phyloP scores from a whole-genome alignment of 2,888 invertebrate genomes.

The Ischnus inquisitorius region DNA sequence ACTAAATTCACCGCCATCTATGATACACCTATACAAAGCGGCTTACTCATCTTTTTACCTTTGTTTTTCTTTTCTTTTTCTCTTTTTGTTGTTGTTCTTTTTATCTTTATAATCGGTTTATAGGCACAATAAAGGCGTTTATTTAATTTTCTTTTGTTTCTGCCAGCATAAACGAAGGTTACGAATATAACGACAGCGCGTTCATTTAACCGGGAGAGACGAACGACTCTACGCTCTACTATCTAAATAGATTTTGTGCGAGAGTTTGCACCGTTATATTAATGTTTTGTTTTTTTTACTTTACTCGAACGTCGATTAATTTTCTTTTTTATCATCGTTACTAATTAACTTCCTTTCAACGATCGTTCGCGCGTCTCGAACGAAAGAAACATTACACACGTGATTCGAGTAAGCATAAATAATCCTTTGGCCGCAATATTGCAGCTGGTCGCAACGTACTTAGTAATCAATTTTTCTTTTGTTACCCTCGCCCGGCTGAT shows the following conservation, averaged over 20 bases:
- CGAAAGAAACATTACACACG: not conserved
- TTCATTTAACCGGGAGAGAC: slow-evolving; percentile 54
- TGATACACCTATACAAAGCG: slow-evolving; percentile 68
- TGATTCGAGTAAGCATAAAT: slow-evolving; percentile 46
- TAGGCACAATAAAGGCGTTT: slow-evolving; percentile 82
- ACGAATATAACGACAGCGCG: slow-evolving; percentile 69
- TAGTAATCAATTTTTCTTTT: slow-evolving; percentile 45
- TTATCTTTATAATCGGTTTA: slow-evolving; percentile 72
- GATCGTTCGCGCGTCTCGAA: slow-evolving; percentile 8
- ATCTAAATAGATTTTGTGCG: slow-evolving; percentile 65
- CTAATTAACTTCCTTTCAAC: slow-evolving; percentile 41
- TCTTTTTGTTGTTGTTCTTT: slow-evolving; percentile 64
- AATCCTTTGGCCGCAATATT: slow-evolving; percentile 49
- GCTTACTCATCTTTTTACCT: slow-evolving; percentile 58
- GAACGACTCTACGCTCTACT: slow-evolving; percentile 56
- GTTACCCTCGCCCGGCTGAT: slow-evolving; percentile 3
- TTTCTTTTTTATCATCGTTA: slow-evolving; percentile 43
- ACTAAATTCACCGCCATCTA: slow-evolving; percentile 54
- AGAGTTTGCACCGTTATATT: slow-evolving; percentile 53
- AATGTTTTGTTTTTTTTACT: slow-evolving; percentile 33
- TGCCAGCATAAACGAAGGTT: slow-evolving; percentile 78
- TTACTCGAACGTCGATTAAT: slow-evolving; percentile 55
- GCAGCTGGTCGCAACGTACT: slow-evolving; percentile 57
- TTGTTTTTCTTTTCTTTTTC: slow-evolving; percentile 26
- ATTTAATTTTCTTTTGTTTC: slow-evolving; percentile 73